Base-by-base conservation (phyloP, 1,140 invertebrate species). In the Eubasilissa regina region DNA sequence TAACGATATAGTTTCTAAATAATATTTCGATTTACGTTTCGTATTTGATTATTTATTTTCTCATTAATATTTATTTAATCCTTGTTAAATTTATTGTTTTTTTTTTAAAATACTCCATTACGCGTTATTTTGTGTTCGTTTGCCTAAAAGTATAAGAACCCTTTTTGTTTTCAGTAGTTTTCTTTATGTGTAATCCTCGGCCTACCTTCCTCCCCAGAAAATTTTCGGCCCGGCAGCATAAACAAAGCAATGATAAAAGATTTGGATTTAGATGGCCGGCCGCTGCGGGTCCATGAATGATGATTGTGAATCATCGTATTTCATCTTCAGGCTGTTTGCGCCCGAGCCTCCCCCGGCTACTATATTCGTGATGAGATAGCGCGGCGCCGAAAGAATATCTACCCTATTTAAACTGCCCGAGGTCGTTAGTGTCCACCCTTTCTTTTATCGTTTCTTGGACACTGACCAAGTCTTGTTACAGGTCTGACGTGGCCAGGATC, bases 301-400 rank as follows among this genome's bases (percentile, higher is more conserved):
- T 78, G 76, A 73, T 70, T 25, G 76, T 44, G 64, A 58, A 77
- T 78, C 45, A 78, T 78, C 76, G 76, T 78, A 78, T 68, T 70
- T 78, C 76, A 78, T 78, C 48, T 56, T 43, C 64, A 47, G 43
- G 44, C 35, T 77, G 56, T 75, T 60, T 75, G 55, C 43, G 35
- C 35, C 15, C 25, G 25, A 35, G 25, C 25, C 25, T 35, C 25
- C 48, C 62, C 43, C 48, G 25, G 53, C 15, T 9, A 9, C 58
- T 45, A 21, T 68, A 68, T 68, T 68, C 64, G 44, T 62, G 64
- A 68, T 68, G 64, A 68, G 64, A 68, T 68, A 68, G 64, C 64
- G n/a, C 48, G 64, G 64, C 64, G 64, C 64, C 64, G n/a, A n/a
- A 25, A 64, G 60, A 58, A 58, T 58, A 58, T 64, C 35, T 44